Evolutionary conservation across 2,888 invertebrate species (phyloP).

Genomic region (Pristionchus arcanus): DNA sequence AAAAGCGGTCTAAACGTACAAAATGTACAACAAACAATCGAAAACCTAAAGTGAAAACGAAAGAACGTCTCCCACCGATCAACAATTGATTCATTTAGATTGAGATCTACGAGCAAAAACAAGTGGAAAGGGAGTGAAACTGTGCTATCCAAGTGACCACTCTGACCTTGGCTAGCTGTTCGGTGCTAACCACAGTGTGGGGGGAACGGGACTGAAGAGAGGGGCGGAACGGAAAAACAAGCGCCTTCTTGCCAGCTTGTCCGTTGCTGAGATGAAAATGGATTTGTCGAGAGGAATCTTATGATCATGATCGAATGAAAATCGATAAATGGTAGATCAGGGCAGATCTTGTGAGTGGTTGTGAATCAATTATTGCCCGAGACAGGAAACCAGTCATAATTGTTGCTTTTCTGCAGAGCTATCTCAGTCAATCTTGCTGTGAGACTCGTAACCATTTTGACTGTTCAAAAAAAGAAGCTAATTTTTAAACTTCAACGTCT

Average conservation of each 20-base stretch:
- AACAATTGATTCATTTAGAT: neutral
- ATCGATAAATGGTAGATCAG: neutral
- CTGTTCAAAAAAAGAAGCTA: neutral
- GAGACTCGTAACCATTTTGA: neutral
- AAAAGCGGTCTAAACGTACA: neutral
- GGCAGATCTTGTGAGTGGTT: neutral
- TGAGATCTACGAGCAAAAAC: neutral
- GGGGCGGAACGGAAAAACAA: neutral
- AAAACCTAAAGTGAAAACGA: neutral
- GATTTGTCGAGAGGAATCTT: too few species aligned
- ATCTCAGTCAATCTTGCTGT: neutral
- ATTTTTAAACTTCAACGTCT: too few species aligned
- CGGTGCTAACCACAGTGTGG: slow-evolving; percentile 7
- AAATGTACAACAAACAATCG: neutral
- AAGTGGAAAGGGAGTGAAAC: neutral
- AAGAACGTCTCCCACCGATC: neutral
- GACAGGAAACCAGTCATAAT: slow-evolving; percentile 24
- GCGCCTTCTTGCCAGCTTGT: neutral
- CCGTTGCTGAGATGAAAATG: neutral
- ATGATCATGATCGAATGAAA: neutral
- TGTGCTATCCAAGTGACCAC: neutral
- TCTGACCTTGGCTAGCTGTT: slow-evolving; percentile 26
- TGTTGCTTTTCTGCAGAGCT: neutral
- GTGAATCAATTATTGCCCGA: neutral
- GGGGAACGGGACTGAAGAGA: neutral